Evolutionary conservation across 1,140 invertebrate species (phyloP), one percentile per base, ranked within the genome.

Genomic region (Pseudoatta argentina): DNA sequence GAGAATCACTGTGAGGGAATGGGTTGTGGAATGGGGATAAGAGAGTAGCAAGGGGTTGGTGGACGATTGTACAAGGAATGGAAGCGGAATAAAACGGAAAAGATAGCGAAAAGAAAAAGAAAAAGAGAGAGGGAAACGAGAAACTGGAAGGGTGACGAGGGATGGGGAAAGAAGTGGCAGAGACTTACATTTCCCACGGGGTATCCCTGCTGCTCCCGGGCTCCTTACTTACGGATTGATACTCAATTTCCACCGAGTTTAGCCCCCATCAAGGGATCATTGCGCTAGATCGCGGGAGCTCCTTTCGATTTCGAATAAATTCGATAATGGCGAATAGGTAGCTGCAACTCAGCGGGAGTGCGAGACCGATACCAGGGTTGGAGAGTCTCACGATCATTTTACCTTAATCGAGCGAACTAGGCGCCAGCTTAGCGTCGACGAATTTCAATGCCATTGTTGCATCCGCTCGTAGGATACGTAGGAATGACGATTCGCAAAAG

Each of bases 231-330:
- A 93, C 92, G 92, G 92, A 93, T 93, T 93, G 93, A 93, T 93
- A 93, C 93, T 93, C 93, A 93, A 93, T 93, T 93, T 92, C 92
- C 88, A 91, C 87, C 91, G 93, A 93, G 91, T 93, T 93, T 93
- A 93, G 92, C 87, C 79, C 71, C 88, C 86, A 92, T 91, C 87
- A 86, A 85, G 71, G 92, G 86, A 92, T 93, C 93, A 92, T 92
- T 92, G 89, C 85, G 79, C 88, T 75, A 87, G 90, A 91, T 91
- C 87, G 89, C 76, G 61, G 77, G 61, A 64, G 77, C 83, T 87
- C 85, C 85, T 92, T 89, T 90, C 92, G 90, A 92, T 91, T 92
- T 90, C 88, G 91, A 90, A 92, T 92, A 92, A 93, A 93, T 91
- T 93, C 91, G 90, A 93, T 91, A 92, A 93, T 89, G 85, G 90